phyloP scores from a whole-genome alignment of 2,888 invertebrate species.

The Ametastegia equiseti region DNA sequence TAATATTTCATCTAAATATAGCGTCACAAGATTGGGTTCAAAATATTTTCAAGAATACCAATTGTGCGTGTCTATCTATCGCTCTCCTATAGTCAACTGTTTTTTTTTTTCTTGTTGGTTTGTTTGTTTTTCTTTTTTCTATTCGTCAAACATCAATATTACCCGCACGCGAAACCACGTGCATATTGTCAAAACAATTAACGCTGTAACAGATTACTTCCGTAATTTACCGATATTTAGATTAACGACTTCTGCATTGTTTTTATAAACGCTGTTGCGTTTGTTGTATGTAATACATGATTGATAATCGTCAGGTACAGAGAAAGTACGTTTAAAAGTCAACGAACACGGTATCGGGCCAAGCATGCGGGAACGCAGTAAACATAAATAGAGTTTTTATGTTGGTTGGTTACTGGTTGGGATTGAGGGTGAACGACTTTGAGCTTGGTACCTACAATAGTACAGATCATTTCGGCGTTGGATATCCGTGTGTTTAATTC shows the following conservation, averaged over 20 bases:
- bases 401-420: not conserved
- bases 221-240: not conserved
- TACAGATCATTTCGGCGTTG: not conserved
- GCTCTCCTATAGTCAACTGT: not conserved
- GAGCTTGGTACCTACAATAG: not conserved
- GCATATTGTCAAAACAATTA: not conserved
- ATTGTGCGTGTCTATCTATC: not conserved
- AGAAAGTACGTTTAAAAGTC: slow-evolving; percentile 1
- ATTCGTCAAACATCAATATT: not conserved
- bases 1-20: slow-evolving; percentile 12
- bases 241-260: not conserved
- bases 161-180: not conserved
- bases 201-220: not conserved
- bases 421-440: slow-evolving; percentile 23
- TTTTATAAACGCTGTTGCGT: not conserved
- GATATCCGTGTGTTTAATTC: not conserved
- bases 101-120: not conserved
- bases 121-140: too few relatives aligned
- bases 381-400: slow-evolving; percentile 28
- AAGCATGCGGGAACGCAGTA: not conserved
- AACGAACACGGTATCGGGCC: not conserved
- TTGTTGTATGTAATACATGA: too few relatives aligned
- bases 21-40: slow-evolving; percentile 11
- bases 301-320: not conserved
- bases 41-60: not conserved